phyloP scores from a whole-genome alignment of 2,888 invertebrate species.

The Polydesmus complanatus region DNA sequence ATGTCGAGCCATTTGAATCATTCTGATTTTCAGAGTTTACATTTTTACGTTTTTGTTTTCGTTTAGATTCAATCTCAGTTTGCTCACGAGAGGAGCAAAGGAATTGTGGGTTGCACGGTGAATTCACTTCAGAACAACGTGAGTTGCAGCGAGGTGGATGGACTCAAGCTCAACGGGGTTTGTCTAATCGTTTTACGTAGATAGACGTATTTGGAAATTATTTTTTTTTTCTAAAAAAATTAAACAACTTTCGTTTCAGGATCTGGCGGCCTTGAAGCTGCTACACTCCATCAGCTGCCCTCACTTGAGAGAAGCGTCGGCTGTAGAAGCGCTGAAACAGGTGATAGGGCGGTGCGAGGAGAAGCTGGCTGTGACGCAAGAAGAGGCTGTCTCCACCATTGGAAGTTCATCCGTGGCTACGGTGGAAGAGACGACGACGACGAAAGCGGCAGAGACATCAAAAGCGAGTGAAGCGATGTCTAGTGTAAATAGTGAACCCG shows the following conservation, averaged over 20 bases:
- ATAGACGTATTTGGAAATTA: no score
- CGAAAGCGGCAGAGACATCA: not conserved
- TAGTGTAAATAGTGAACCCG: not conserved
- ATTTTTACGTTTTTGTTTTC: no score
- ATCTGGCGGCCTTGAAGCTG: constrained; percentile 4
- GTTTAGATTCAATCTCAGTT: not conserved
- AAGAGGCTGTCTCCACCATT: not conserved
- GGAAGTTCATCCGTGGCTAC: not conserved
- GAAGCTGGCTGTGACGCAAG: not conserved
- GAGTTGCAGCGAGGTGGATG: not conserved
- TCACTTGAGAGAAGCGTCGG: not conserved
- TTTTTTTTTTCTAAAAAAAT: not conserved
- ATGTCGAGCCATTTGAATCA: no score
- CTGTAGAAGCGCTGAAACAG: not conserved
- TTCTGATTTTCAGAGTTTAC: no score
- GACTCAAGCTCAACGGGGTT: constrained; percentile 2
- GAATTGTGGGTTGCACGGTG: not conserved
- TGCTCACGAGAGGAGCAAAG: not conserved
- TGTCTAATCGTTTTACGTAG: not conserved
- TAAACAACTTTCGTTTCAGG: constrained; percentile 1
- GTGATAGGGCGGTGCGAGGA: constrained; percentile 2
- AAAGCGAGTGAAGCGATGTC: not conserved
- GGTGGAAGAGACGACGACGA: not conserved
- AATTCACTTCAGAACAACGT: not conserved
- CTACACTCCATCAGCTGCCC: constrained; percentile 1